Conservation (phyloP, 64 coral and sea anemone species). For the Anthopleura sola region DNA sequence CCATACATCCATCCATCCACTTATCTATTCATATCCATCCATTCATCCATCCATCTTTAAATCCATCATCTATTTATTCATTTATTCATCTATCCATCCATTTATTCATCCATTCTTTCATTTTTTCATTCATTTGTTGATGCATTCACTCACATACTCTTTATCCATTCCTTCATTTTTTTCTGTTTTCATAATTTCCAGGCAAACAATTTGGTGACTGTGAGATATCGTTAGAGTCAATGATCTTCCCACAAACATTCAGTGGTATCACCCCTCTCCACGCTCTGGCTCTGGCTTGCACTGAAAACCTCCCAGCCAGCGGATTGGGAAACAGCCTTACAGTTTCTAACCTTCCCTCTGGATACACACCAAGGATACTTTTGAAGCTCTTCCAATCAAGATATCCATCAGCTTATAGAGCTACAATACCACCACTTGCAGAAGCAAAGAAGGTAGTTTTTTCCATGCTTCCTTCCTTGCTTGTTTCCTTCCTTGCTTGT, state of each 20-base stretch:
- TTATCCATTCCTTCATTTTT: not conserved
- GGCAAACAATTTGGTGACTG: slow-evolving; percentile 13
- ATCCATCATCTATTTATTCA: not conserved
- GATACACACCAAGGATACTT: slow-evolving; percentile 83
- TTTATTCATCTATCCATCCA: not conserved
- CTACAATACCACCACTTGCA: slow-evolving; percentile 72
- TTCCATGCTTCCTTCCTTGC: not conserved
- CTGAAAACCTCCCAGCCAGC: slow-evolving; percentile 67
- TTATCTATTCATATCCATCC: not conserved
- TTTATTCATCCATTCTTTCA: not conserved
- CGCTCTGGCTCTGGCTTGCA: slow-evolving; percentile 74
- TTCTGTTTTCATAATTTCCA: not conserved
- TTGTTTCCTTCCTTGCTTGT: no score
- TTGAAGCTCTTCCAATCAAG: slow-evolving; percentile 75
- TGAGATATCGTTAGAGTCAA: slow-evolving; percentile 42
- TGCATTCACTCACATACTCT: not conserved
- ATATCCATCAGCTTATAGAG: slow-evolving; percentile 86
- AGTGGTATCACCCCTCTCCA: slow-evolving; percentile 77
- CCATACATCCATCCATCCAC: no score
- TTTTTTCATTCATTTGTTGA: not conserved
- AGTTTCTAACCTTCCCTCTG: slow-evolving; percentile 79
- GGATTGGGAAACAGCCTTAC: slow-evolving; percentile 86
- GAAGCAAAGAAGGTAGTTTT: slow-evolving; percentile 48
- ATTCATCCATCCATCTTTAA: not conserved
- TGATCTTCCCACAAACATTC: slow-evolving; percentile 63